phyloP scores from a whole-genome alignment of 1,140 invertebrate genomes.

The Drosophila ambigua region DNA sequence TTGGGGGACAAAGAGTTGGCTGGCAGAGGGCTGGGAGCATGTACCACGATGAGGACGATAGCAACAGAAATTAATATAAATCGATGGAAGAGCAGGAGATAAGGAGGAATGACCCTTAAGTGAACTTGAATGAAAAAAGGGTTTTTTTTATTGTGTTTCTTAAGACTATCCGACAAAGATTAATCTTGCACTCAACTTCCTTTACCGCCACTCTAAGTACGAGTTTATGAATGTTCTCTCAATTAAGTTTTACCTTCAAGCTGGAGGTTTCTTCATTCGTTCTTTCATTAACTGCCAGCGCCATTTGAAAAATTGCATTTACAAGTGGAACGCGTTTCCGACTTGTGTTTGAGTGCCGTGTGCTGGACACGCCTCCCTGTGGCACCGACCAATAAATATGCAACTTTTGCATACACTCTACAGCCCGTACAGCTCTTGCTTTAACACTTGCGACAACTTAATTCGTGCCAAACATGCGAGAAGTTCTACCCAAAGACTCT shows the following conservation, averaged over 20 bases:
- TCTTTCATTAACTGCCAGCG: slow-evolving; percentile 19
- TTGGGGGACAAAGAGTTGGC: slow-evolving; percentile 7
- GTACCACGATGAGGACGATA: neutral
- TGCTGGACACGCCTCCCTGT: slow-evolving; percentile 3
- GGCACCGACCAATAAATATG: slow-evolving; percentile 42
- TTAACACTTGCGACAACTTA: slow-evolving; percentile 77
- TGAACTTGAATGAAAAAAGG: too few relatives aligned
- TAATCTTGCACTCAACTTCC: too few relatives aligned
- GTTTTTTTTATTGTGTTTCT: too few relatives aligned
- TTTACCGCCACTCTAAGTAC: too few relatives aligned
- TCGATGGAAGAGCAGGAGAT: too few relatives aligned
- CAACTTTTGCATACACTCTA: slow-evolving; percentile 15
- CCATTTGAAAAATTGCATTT: slow-evolving; percentile 45
- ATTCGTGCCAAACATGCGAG: slow-evolving; percentile 66
- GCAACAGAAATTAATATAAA: neutral
- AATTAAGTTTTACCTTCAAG: neutral
- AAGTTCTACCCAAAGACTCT: slow-evolving; percentile 16
- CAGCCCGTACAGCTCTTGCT: slow-evolving; percentile 20
- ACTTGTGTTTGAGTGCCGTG: slow-evolving; percentile 27
- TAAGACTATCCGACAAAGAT: too few relatives aligned
- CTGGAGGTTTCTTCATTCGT: slow-evolving; percentile 1
- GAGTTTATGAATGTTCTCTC: too few relatives aligned
- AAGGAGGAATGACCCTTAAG: too few relatives aligned
- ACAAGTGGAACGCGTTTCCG: slow-evolving; percentile 67
- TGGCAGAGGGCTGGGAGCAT: neutral